phyloP scores from a whole-genome alignment of 1,140 invertebrate genomes.

The Colletes latitarsis region DNA sequence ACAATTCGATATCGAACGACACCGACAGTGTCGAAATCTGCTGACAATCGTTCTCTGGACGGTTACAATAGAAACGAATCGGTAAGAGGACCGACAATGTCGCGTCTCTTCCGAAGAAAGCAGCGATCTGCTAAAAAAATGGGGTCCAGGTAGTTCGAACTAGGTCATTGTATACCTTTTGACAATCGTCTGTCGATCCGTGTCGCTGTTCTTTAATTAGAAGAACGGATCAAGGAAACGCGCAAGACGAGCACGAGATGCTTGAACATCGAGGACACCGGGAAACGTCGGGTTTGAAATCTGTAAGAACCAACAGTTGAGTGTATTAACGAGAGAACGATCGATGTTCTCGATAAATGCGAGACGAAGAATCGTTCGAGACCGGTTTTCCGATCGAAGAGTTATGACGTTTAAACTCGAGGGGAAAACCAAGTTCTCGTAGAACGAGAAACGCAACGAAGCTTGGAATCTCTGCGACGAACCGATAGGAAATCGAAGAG shows the following conservation, averaged over 20 bases:
- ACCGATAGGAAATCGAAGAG: not conserved
- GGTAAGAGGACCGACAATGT: not conserved
- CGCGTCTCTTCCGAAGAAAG: not conserved
- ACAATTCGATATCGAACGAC: conserved; percentile 8
- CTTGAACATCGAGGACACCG: not conserved
- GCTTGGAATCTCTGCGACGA: conserved; percentile 13
- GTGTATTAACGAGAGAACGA: not conserved
- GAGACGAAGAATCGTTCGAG: not conserved
- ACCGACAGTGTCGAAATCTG: conserved; percentile 25
- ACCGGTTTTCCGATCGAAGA: not conserved
- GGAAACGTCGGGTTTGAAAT: not conserved
- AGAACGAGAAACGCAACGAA: not conserved
- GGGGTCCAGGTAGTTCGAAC: not conserved
- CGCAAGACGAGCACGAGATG: not conserved
- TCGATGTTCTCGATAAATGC: not conserved
- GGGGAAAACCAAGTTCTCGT: not conserved
- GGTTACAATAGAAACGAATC: not conserved
- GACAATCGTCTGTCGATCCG: conserved; percentile 33
- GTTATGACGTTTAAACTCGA: not conserved
- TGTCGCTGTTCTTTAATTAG: not conserved
- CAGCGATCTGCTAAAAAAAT: too few relatives aligned
- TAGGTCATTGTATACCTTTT: not conserved
- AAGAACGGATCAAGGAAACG: not conserved
- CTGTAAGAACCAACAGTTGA: not conserved
- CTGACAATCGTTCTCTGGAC: conserved; percentile 3